Percentiles rank a stretch among this genome's conserved stretches.
Evolutionary conservation across 2,113 vertebrate species (phyloP).

Genomic region (Clupea harengus): DNA sequence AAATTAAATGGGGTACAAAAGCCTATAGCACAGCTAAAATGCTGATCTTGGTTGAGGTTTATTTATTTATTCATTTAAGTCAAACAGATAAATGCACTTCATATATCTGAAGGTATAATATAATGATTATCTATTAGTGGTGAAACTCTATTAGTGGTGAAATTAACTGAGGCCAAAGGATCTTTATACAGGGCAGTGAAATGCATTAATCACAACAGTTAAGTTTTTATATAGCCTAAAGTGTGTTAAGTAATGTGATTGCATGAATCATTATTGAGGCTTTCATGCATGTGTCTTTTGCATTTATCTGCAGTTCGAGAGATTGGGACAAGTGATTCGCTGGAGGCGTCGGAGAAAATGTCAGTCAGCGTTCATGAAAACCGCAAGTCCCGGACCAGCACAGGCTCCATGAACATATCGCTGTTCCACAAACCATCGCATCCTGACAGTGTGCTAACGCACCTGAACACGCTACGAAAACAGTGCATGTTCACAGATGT

Average conservation of each 20-base stretch:
- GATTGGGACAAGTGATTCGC: conserved; percentile 48
- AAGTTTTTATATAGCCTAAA: background rate
- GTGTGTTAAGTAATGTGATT: background rate
- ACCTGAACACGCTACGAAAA: conserved; percentile 87
- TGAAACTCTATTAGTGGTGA: background rate
- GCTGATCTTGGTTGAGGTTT: background rate
- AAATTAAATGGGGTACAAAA: background rate
- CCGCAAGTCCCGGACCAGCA: conserved; percentile 89
- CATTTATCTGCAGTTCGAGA: conserved; percentile 43
- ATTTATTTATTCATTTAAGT: background rate
- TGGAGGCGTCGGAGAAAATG: conserved; percentile 73
- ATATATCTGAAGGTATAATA: background rate
- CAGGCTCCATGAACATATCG: conserved; percentile 88
- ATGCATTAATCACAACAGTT: background rate
- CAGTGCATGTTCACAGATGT: conserved; percentile 93
- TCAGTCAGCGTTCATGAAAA: conserved; percentile 93
- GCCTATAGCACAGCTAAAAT: background rate
- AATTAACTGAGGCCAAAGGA: background rate
- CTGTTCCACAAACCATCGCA: conserved; percentile 93
- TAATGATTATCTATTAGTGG: background rate
- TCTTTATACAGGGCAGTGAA: background rate
- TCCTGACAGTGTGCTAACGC: conserved; percentile 86
- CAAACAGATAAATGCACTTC: background rate
- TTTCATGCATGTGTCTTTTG: conserved; percentile 1
- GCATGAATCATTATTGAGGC: background rate